Evolutionary conservation across 1,140 invertebrate genomes (phyloP), one percentile per base, ranked within the genome.

Genomic region (Drosophila ogumai): DNA sequence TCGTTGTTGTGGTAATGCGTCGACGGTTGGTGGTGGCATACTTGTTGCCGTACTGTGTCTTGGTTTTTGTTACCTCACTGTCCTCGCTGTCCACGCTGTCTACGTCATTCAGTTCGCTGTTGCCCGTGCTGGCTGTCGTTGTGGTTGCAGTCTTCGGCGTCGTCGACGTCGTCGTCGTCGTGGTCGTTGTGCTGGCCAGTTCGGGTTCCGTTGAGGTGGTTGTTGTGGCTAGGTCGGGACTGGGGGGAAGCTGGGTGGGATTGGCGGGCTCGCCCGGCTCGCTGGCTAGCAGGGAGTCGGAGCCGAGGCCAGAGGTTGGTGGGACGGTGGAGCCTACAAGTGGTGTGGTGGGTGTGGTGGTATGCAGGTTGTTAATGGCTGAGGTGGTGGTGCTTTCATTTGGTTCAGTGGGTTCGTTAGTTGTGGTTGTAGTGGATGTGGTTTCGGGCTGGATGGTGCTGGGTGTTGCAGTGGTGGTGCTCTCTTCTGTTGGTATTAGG

Each of bases 331-430:
- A 58, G 58, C 34, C 46, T 63, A 60, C 31, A 47, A 57, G 61
- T 31, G 84, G 69, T 66, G 58, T 90, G 58, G 71, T 63, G 54
- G 69, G 34, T 72, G 67, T 93, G 65, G 91, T 92, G 50, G 73
- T 77, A 88, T 78, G 59, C 43, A 47, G 92, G 91, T 43, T 92
- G 76, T 90, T 78, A 72, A 92, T 92, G 19, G 9, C 10, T 50
- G 49, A 50, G 49, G 49, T 49, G 44, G 88, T 78, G n/a, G 92
- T 90, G 69, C 86, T 91, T 55, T 90, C 91, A 63, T 84, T 90
- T 91, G 91, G 88, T 91, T 91, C 91, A 80, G 91, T 82, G 75
- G 79, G 73, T 90, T 81, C 75, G 76, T 91, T 91, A 86, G 67
- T 73, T 52, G 66, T 74, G 59, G 80, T 38, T 38, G 52, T 80